Percentiles rank a stretch among this genome's conserved stretches.
Evolutionary conservation across 2,113 vertebrate genomes (phyloP).

Genomic region (Plotosus lineatus): DNA sequence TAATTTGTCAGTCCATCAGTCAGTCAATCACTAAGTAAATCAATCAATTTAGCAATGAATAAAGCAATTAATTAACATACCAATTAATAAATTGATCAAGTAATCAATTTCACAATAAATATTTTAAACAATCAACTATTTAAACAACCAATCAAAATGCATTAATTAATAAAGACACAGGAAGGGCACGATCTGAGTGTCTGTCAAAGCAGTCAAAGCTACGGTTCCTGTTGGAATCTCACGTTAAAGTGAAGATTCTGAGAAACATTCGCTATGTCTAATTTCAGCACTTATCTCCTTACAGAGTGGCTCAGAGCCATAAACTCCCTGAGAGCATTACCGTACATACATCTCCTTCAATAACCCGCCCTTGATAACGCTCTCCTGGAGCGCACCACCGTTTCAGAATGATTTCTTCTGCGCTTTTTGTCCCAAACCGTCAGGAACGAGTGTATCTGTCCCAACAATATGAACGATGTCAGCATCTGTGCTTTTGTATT

Average conservation of each 20-base stretch:
- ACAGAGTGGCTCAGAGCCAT: background rate
- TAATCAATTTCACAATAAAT: too few relatives aligned
- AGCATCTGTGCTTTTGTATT: slow-evolving; percentile 28
- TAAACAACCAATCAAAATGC: too few relatives aligned
- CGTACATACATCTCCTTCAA: background rate
- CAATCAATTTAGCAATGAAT: too few relatives aligned
- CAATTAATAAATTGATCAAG: too few relatives aligned
- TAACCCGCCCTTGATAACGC: background rate
- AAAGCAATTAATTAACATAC: too few relatives aligned
- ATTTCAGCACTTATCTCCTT: background rate
- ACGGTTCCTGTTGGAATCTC: too few relatives aligned
- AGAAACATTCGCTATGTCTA: background rate
- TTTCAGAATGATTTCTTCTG: background rate
- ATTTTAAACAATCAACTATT: too few relatives aligned
- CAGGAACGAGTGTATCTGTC: background rate
- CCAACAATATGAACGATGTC: background rate
- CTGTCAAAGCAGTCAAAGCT: too few relatives aligned
- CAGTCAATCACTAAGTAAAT: too few relatives aligned
- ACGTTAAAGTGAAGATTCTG: background rate
- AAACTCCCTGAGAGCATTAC: background rate
- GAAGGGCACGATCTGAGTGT: too few relatives aligned
- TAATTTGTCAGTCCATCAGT: too few relatives aligned
- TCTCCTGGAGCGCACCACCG: background rate
- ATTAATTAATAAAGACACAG: too few relatives aligned
- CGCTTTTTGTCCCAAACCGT: background rate